Evolutionary conservation across 53 echinoderm and acorn worm genomes (phyloP), one percentile per base, ranked within the genome.

Genomic region (Henricia sp.): DNA sequence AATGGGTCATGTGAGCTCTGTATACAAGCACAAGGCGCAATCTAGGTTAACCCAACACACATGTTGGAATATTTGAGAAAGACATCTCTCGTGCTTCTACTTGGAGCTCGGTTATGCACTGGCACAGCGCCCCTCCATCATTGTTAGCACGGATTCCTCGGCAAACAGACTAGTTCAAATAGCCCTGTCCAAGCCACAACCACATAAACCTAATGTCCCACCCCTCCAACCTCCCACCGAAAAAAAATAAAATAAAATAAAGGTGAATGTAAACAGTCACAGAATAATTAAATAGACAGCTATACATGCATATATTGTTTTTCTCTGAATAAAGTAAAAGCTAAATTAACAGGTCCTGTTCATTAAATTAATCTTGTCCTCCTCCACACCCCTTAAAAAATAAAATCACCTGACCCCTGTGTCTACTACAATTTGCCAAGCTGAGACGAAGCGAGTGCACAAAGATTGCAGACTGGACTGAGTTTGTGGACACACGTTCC

Each of bases 401-500:
- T 14, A 6, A 46, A 46, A 46, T 46, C 6, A 46, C 76, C 41
- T 29, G 40, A 55, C 25, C 41, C 53, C 42, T 30, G 37, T 40
- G 59, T 76, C 76, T 39, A 58, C 57, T 76, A 76, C 37, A 76
- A 57, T 76, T 76, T 76, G 59, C 52, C 72, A n/a, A 73, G 73
- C 30, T 57, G 17, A 41, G 76, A 58, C 40, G 58, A 76, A 56
- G 54, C 32, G 55, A 28, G 38, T 24, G 57, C n/a, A n/a, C 37
- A 24, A 28, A 76, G 76, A 57, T 76, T 59, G 76, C 39, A 58
- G 57, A 58, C 38, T 27, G 57, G 41, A 39, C 13, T 19, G 76
- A 57, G 76, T 76, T 76, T 76, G 76, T 76, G 41, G 76, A 76
- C 76, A 76, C 76, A 76, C 76, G 76, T 76, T 76, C 76, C 59